Base-by-base conservation (phyloP, 2,113 vertebrate genomes). In the Monopterus albus region DNA sequence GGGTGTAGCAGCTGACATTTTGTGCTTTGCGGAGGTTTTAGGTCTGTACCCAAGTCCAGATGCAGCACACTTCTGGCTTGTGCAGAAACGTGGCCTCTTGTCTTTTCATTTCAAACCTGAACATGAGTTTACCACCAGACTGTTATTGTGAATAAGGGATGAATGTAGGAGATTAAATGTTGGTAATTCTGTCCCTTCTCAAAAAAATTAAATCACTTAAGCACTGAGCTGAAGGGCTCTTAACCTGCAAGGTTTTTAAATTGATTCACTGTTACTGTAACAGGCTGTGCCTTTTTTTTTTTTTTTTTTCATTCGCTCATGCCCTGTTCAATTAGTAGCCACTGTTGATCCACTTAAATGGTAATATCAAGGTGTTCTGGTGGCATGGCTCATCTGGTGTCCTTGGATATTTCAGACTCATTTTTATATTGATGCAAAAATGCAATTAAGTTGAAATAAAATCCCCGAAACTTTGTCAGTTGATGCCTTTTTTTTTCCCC, bases 161-260 rank as follows among this genome's bases (percentile, higher is more conserved):
- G 56, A 64, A 64, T 66, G 75, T 72, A 83, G 85, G 85, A 89
- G 84, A 88, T 76, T 82, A 88, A 90, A 91, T 93, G 89, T 91
- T 92, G 91, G 92, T 77, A 88, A 74, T 92, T 91, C 87, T 85
- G 77, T 84, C 89, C 82, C 84, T 82, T 66, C 55, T 35, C 25
- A 17, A n/a, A 12, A 6, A 9, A n/a, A 20, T 20, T 29, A 40
- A 13, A 58, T 25, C 0, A 42, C 73, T 79, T 63, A 81, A 75
- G 40, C 1, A 52, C 74, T 84, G 72, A 72, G 71, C 75, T 88
- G 70, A 87, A 84, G 82, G 78, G 78, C 83, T 83, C 74, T 52
- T n/a, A 39, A 20, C 20, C 61, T 13, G 38, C 55, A 18, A 49
- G 58, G 64, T 77, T 86, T 49, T 66, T 63, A 77, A n/a, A 47